phyloP scores from a whole-genome alignment of 2,888 invertebrate genomes.

The Erannis defoliaria region DNA sequence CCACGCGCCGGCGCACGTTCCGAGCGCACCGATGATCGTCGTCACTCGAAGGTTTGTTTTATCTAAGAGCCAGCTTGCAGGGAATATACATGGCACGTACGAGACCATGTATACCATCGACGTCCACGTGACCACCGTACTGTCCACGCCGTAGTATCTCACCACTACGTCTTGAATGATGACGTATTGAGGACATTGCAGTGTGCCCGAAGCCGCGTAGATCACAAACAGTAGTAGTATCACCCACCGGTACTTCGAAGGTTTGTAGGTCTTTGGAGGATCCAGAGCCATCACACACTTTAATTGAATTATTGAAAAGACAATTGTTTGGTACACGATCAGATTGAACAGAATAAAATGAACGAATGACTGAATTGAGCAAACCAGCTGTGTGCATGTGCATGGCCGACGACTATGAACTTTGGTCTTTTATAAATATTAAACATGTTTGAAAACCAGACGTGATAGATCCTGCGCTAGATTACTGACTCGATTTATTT shows the following conservation, averaged over 20 bases:
- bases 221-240: conserved; percentile 93
- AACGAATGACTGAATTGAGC: not conserved
- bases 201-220: conserved; percentile 95
- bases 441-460: not conserved
- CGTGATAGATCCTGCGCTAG: conserved; percentile 3
- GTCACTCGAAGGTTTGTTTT: conserved; percentile 88
- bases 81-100: conserved; percentile 98
- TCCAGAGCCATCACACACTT: conserved; percentile 1
- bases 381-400: not conserved
- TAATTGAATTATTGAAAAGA: not conserved
- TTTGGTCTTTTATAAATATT: not conserved
- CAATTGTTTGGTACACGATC: not conserved
- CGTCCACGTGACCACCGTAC: conserved; percentile 95
- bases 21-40: conserved; percentile 93
- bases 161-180: conserved; percentile 94
- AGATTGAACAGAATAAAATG: conserved; percentile 2
- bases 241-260: conserved; percentile 91
- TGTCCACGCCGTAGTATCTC: conserved; percentile 90
- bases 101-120: conserved; percentile 99
- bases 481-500: not conserved
- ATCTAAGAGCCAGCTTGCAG: conserved; percentile 98
- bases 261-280: conserved; percentile 71
- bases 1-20: conserved; percentile 96
- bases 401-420: not conserved
- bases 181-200: conserved; percentile 98